Percentiles rank a stretch among this genome's conserved stretches.
phyloP scores from a whole-genome alignment of 2,797 vertebrate species.

The Parauchenoglanis ngamensis region DNA sequence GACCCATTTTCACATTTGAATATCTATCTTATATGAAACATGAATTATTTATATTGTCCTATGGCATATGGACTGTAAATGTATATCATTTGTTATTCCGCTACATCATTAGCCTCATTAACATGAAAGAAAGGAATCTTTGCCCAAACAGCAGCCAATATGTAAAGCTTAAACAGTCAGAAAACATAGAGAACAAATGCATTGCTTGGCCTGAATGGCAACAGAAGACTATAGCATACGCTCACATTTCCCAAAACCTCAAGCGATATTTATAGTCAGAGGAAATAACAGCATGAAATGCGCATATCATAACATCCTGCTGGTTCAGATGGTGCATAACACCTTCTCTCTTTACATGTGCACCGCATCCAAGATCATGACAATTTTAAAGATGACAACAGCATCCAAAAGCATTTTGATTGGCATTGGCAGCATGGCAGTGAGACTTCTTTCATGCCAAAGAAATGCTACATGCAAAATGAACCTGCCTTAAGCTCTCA shows the following conservation, averaged over 20 bases:
- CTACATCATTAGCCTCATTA: not conserved
- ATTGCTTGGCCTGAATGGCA: not conserved
- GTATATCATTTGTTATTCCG: constrained; percentile 5
- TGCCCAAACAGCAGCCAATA: not conserved
- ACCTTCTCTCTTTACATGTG: constrained; percentile 20
- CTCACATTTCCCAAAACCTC: constrained; percentile 12
- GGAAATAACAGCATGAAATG: constrained; percentile 22
- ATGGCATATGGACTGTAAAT: not conserved
- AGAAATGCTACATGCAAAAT: not conserved
- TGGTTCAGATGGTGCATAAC: constrained; percentile 13
- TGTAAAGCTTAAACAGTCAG: not conserved
- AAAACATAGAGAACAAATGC: not conserved
- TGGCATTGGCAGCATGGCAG: constrained; percentile 8
- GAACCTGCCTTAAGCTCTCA: constrained; percentile 28
- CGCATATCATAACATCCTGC: constrained; percentile 18
- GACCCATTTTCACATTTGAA: not conserved
- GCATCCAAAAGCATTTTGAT: constrained; percentile 18
- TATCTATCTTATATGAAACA: not conserved
- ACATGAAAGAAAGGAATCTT: not conserved
- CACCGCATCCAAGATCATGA: constrained; percentile 13
- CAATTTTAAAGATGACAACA: not conserved
- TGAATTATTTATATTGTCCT: constrained; percentile 14
- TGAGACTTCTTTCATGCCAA: constrained; percentile 22
- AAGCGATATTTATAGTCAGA: not conserved
- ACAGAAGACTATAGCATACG: not conserved